These are phyloP conservation scores for Aporrectodea caliginosa DNA, from an alignment of 1,140 invertebrate species.

Conservation along the genomic window DNA sequence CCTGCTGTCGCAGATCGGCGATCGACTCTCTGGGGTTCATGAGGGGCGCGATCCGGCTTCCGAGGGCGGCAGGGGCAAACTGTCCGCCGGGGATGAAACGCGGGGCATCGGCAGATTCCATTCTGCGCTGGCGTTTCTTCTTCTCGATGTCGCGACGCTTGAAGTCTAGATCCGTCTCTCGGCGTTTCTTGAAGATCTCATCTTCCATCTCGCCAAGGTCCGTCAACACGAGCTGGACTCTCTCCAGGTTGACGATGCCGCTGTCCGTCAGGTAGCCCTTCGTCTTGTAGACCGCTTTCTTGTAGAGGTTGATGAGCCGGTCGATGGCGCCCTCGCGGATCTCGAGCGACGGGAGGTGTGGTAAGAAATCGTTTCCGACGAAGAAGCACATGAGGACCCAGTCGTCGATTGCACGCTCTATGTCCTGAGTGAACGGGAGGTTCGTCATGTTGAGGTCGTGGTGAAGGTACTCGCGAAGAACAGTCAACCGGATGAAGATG, in stretches of 20 bases:
- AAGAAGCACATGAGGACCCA: conserved; percentile 99
- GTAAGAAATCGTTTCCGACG: conserved; percentile 98
- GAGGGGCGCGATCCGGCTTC: conserved; percentile 33
- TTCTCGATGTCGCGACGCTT: conserved; percentile 65
- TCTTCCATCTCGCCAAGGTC: conserved; percentile 92
- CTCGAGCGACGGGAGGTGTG: conserved; percentile 95
- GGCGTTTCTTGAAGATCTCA: conserved; percentile 88
- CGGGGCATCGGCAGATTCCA: conserved; percentile 49
- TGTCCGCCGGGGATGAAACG: conserved; percentile 67
- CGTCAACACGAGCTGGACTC: conserved; percentile 88
- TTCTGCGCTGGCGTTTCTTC: conserved; percentile 56
- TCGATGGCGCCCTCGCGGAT: conserved; percentile 98
- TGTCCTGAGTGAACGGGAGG: conserved; percentile 74
- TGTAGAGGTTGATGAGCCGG: conserved; percentile 87
- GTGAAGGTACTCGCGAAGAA: conserved; percentile 91
- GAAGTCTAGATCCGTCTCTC: conserved; percentile 70
- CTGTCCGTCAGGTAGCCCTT: conserved; percentile 91
- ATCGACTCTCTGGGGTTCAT: not conserved
- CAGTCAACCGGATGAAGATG: conserved; percentile 69
- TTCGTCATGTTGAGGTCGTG: conserved; percentile 82
- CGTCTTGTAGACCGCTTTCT: conserved; percentile 89
- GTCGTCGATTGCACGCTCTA: conserved; percentile 71
- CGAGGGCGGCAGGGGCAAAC: conserved; percentile 66
- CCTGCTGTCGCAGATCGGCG: conserved; percentile 15
- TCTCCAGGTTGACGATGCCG: conserved; percentile 83